Percentiles rank a stretch among this genome's conserved stretches.
These are phyloP conservation scores for Cephus pygmeus DNA, from an alignment of 2,888 invertebrate species.

Conservation along the genomic window DNA sequence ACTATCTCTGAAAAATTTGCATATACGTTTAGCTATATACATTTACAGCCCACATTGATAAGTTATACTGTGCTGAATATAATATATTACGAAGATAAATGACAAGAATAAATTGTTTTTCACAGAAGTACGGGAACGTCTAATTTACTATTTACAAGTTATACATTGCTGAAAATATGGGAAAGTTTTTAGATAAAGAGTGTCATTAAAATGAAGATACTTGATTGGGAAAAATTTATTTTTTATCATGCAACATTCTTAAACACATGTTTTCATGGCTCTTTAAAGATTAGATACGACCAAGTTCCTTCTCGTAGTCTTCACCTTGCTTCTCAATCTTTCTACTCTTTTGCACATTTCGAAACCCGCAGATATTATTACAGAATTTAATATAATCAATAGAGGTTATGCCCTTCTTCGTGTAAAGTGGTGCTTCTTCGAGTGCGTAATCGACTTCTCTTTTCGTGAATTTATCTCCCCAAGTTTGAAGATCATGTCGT, in stretches of 20 bases:
- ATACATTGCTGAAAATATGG: too few species aligned
- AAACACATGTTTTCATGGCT: neutral
- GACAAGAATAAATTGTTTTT: neutral
- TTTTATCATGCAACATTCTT: neutral
- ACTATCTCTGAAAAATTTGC: neutral
- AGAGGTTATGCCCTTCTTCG: slow-evolving; percentile 69
- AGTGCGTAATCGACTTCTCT: slow-evolving; percentile 74
- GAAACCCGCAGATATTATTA: slow-evolving; percentile 71
- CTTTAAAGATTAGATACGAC: neutral
- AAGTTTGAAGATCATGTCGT: slow-evolving; percentile 74
- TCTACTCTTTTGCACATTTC: slow-evolving; percentile 59
- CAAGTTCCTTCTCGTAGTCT: slow-evolving; percentile 4
- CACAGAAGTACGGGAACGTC: neutral
- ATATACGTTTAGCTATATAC: neutral
- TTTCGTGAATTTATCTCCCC: slow-evolving; percentile 74
- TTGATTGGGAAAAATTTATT: neutral
- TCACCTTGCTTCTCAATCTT: slow-evolving; percentile 24
- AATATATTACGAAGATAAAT: neutral
- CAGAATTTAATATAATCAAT: slow-evolving; percentile 76
- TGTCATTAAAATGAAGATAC: neutral
- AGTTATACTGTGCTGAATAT: neutral
- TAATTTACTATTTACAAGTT: too few species aligned
- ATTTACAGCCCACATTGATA: neutral
- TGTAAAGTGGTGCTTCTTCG: slow-evolving; percentile 73
- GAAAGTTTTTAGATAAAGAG: too few species aligned